phyloP scores from a whole-genome alignment of 2,888 invertebrate species.

The Myathropa florea region DNA sequence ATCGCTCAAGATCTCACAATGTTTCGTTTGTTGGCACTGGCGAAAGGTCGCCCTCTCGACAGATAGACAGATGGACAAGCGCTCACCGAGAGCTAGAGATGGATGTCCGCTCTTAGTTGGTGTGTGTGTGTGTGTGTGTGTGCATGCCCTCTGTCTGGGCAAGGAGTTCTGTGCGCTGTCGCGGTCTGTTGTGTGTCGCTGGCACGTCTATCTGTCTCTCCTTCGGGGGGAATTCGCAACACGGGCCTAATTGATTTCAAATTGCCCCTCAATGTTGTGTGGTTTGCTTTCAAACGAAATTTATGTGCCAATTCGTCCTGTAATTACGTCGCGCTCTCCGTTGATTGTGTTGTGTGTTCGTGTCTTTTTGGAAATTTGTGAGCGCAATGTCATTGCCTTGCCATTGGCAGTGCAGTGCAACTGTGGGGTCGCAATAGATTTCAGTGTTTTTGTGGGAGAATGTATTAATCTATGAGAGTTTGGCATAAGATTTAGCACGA shows the following conservation, averaged over 20 bases:
- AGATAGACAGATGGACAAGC: conserved; percentile 70
- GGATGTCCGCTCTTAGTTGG: conserved; percentile 19
- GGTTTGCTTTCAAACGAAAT: conserved; percentile 57
- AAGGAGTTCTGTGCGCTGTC: conserved; percentile 7
- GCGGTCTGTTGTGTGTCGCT: neutral
- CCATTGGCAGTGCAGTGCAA: conserved; percentile 28
- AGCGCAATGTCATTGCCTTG: conserved; percentile 51
- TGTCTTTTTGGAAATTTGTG: conserved; percentile 35
- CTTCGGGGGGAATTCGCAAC: conserved; percentile 43
- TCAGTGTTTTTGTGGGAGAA: neutral
- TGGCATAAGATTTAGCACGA: too few species aligned
- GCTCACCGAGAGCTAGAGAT: conserved; percentile 41
- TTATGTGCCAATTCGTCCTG: conserved; percentile 66
- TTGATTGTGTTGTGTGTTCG: conserved; percentile 62
- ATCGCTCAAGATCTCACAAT: conserved; percentile 65
- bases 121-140: neutral
- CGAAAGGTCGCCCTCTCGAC: conserved; percentile 66
- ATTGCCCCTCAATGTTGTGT: conserved; percentile 66
- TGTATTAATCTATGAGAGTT: too few species aligned
- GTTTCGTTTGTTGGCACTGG: conserved; percentile 59
- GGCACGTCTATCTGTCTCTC: conserved; percentile 2
- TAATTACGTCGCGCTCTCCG: conserved; percentile 64
- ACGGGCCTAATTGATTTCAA: conserved; percentile 70
- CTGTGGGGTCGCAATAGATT: neutral
- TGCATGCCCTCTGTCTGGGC: conserved; percentile 1